A percentile compares a stretch with the other conserved stretches of the same genome.
These are phyloP conservation scores for Macrosteles quadrilineatus DNA, from an alignment of 1,140 invertebrate species.

Conservation along the genomic window DNA sequence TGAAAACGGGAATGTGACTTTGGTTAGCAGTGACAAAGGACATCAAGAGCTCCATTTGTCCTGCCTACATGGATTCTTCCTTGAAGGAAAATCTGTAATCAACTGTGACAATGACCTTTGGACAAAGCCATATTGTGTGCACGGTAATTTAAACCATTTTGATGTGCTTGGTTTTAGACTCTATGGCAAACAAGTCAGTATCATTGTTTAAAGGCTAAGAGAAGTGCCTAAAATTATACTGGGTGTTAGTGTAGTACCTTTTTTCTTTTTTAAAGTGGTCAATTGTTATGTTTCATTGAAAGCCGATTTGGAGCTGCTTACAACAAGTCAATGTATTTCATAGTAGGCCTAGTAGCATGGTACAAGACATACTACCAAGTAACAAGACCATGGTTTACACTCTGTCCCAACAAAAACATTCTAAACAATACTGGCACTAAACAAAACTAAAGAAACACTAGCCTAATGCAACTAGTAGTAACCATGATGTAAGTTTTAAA, in stretches of 20 bases:
- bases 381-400: too few species aligned
- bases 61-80: conserved; percentile 13
- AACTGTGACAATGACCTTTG: not conserved
- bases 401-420: too few species aligned
- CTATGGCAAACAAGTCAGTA: not conserved
- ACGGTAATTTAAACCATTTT: not conserved
- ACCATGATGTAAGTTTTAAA: too few species aligned
- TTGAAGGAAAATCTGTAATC: not conserved
- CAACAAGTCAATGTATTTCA: not conserved
- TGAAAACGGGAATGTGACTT: conserved; percentile 11
- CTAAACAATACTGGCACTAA: too few species aligned
- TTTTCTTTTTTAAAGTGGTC: not conserved
- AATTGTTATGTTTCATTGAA: too few species aligned
- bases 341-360: too few species aligned
- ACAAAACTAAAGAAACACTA: too few species aligned
- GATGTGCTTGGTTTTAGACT: not conserved
- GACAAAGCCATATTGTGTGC: conserved; percentile 7
- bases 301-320: too few species aligned
- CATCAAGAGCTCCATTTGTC: conserved; percentile 14
- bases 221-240: not conserved
- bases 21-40: not conserved
- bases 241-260: not conserved
- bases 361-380: too few species aligned
- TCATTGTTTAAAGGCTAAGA: not conserved
- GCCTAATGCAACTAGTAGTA: too few species aligned